Evolutionary conservation across 2,797 vertebrate species (phyloP), one percentile per base, ranked within the genome.

Genomic region (Phrynocephalus forsythii): DNA sequence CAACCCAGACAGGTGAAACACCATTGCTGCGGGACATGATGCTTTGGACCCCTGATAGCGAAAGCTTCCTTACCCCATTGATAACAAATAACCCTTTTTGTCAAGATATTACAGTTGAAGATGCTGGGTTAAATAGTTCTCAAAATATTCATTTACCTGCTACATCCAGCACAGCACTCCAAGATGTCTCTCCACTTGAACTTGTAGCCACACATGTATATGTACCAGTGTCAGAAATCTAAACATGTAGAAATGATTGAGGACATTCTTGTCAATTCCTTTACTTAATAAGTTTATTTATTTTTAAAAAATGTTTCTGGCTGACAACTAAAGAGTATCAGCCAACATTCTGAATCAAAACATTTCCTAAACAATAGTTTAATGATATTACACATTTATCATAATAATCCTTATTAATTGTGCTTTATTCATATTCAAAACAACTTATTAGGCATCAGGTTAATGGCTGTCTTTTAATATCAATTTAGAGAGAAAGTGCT

Each of bases 171-270:
- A 99, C 98, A 75, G 99, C 97, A 86, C 99, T 99, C 99, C 99
- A 99, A 3, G 98, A 99, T 0, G 99, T 99, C 94, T 99, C 99
- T 7, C 99, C 99, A 81, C 98, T 99, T 86, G 99, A 99, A 96
- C 99, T 99, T 82, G 99, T 98, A 3, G 98, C 99, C 94, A 99
- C 98, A 63, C 99, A 99, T 5, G 99, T 99, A 73, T 99, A 99
- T 87, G 99, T 98, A 82, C 99, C 99, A 66, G 98, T 98, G 95
- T 99, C 99, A 0, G 98, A 98, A 79, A 98, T 96, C 99, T 99
- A 91, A 56, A 72, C 26, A 87, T 1, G 79, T 1, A 88, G 92
- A 87, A 85, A 69, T 85, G 72, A 5, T 87, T 20, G 89, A 90
- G 20, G 28, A 50, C 13, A 90, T 72, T 56, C 90, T 93, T 90